Conservation (phyloP, 2,113 vertebrate genomes). For the Rhea pennata region DNA sequence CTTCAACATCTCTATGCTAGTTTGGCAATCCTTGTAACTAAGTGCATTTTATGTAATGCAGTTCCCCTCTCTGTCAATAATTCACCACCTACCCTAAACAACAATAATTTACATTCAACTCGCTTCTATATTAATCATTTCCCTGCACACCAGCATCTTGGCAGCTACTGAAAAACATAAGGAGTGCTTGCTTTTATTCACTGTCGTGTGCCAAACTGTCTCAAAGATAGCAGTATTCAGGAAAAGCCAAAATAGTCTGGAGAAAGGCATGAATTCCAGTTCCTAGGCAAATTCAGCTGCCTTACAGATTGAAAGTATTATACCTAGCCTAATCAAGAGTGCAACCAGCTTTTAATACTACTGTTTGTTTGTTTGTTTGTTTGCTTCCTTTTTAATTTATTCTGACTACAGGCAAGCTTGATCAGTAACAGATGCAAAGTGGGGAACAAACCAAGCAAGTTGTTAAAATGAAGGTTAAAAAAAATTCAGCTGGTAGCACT, state of each 20-base stretch:
- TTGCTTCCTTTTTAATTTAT: constrained; percentile 47
- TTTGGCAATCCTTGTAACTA: constrained; percentile 57
- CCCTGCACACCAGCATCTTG: constrained; percentile 68
- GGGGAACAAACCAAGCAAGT: constrained; percentile 32
- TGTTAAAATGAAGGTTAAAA: constrained; percentile 4
- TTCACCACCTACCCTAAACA: constrained; percentile 69
- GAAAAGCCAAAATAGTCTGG: constrained; percentile 61
- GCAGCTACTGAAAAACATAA: constrained; percentile 74
- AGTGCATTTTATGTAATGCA: constrained; percentile 59
- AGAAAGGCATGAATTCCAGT: constrained; percentile 47
- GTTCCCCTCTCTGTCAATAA: constrained; percentile 64
- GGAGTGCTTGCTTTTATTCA: constrained; percentile 74
- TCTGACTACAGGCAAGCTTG: constrained; percentile 26
- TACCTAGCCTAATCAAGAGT: constrained; percentile 36
- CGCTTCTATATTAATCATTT: constrained; percentile 75
- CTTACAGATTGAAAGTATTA: constrained; percentile 32
- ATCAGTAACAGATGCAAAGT: constrained; percentile 50
- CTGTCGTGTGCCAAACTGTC: constrained; percentile 67
- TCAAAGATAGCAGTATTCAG: constrained; percentile 70
- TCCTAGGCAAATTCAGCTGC: constrained; percentile 29
- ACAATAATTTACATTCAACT: constrained; percentile 60
- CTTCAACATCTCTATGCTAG: constrained; percentile 49
- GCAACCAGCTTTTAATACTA: not conserved
- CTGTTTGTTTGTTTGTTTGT: constrained; percentile 20
- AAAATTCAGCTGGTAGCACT: not conserved